Conservation (phyloP, 2,113 vertebrate genomes). For the Atrichornis clamosus region DNA sequence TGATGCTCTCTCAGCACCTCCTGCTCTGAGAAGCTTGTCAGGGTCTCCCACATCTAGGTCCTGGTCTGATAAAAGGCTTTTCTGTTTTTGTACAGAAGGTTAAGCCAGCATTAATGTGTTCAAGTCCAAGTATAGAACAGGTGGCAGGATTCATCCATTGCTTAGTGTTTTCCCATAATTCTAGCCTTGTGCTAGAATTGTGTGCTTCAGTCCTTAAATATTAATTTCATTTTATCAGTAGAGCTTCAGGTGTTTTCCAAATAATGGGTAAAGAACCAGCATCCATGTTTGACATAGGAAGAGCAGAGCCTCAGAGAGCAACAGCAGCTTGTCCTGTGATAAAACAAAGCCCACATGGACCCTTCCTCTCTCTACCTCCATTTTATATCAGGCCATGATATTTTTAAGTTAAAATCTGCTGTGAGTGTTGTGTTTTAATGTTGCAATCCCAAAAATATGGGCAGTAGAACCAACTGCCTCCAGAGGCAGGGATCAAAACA, state of each 20-base stretch:
- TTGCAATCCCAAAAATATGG: neutral
- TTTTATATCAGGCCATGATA: neutral
- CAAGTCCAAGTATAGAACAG: neutral
- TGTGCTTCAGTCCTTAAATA: neutral
- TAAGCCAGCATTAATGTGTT: neutral
- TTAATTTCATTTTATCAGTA: neutral
- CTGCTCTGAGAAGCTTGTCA: neutral
- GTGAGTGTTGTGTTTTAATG: neutral
- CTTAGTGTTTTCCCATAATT: neutral
- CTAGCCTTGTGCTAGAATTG: neutral
- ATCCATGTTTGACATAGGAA: neutral
- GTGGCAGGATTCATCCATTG: accelerated
- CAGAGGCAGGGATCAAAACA: neutral
- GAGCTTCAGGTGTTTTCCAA: neutral
- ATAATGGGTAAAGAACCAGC: neutral
- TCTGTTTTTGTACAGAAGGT: neutral
- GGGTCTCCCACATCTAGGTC: neutral
- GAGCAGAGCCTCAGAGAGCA: neutral
- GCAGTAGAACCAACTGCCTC: neutral
- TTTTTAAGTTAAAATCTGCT: neutral
- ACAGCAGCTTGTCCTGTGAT: neutral
- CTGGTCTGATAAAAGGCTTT: neutral
- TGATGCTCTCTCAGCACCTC: neutral
- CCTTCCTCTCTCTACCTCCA: neutral
- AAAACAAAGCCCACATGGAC: accelerated